phyloP scores from a whole-genome alignment of 2,797 vertebrate species.

The Enteromius mattozi region DNA sequence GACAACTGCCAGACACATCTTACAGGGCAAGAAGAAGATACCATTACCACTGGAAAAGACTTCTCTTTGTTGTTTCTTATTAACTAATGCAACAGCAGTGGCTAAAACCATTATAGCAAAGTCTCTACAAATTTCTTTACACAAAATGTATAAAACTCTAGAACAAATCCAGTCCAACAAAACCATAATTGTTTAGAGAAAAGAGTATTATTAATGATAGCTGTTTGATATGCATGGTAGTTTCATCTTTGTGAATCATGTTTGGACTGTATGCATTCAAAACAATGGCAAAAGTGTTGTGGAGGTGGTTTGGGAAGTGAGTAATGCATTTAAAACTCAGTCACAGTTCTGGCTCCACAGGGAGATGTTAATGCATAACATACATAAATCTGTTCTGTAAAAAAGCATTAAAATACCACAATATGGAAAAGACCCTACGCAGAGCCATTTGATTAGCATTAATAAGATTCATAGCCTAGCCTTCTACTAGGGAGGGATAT shows the following conservation, averaged over 20 bases:
- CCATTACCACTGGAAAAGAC: background rate
- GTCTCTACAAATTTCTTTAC: background rate
- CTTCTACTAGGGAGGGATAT: background rate
- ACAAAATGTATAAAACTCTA: background rate
- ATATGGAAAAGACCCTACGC: background rate
- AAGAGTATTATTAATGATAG: background rate
- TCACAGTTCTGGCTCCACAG: background rate
- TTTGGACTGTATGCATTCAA: background rate
- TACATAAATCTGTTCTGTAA: background rate
- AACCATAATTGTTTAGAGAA: background rate
- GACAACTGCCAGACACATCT: background rate
- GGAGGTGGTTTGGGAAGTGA: background rate
- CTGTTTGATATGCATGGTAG: background rate
- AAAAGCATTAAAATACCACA: background rate
- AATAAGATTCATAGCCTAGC: background rate
- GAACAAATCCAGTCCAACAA: background rate
- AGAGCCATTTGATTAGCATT: background rate
- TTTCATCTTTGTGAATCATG: background rate
- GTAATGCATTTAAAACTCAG: background rate
- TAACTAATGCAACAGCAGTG: background rate
- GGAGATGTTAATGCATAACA: background rate
- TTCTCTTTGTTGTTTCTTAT: background rate
- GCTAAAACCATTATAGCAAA: background rate
- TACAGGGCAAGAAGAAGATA: background rate
- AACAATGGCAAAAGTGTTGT: background rate